Percentiles rank a stretch among this genome's conserved stretches.
These are phyloP conservation scores for Branchipolynoe longqiensis DNA, from an alignment of 2,888 invertebrate species.

Conservation along the genomic window DNA sequence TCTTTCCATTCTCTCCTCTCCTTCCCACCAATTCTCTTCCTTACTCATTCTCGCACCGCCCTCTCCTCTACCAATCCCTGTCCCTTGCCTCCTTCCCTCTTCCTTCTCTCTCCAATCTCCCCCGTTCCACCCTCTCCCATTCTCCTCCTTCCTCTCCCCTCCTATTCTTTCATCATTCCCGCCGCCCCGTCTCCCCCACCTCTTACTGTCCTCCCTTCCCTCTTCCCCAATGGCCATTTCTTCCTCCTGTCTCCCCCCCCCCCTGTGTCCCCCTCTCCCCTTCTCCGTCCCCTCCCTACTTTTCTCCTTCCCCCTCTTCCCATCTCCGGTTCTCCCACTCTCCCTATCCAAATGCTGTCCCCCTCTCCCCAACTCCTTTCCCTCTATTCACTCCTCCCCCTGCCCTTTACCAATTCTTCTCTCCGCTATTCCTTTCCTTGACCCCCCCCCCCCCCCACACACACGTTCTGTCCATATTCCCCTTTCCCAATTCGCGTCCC, in stretches of 20 bases:
- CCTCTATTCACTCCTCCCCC: too few relatives aligned
- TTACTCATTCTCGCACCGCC: not conserved
- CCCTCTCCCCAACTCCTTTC: too few relatives aligned
- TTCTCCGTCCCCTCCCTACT: too few relatives aligned
- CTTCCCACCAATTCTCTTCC: not conserved
- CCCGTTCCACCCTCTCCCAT: not conserved
- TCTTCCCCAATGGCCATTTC: not conserved
- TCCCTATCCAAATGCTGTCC: too few relatives aligned
- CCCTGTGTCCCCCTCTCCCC: too few relatives aligned
- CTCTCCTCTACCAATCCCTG: not conserved
- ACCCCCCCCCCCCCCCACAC: not conserved
- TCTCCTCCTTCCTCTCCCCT: not conserved
- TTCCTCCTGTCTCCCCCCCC: too few relatives aligned
- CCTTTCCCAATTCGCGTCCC: not conserved
- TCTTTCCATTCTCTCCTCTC: not conserved
- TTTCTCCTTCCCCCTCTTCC: too few relatives aligned
- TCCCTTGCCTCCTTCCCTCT: not conserved
- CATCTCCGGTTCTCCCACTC: too few relatives aligned
- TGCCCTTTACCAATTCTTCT: too few relatives aligned
- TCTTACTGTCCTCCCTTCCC: too few relatives aligned
- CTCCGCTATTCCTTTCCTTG: too few relatives aligned
- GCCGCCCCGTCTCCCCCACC: too few relatives aligned
- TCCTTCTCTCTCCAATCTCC: not conserved
- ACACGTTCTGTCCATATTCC: not conserved
- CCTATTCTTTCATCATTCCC: not conserved